Percentiles rank a stretch among this genome's conserved stretches.
Conservation (phyloP, 1,140 invertebrate genomes). For the Ceratosolen fusciceps region DNA sequence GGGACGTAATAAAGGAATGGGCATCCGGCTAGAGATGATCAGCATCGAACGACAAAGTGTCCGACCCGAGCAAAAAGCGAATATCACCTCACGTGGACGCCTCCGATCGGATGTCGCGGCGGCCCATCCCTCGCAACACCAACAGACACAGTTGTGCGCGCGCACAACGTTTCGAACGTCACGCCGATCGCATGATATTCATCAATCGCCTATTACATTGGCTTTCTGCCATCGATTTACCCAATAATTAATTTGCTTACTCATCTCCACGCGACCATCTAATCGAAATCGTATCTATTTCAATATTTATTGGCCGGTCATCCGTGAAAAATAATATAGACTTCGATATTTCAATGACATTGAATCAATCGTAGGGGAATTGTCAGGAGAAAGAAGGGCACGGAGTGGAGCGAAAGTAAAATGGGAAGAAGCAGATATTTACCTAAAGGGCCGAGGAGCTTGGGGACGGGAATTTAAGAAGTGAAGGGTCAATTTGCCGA, state of each 20-base stretch:
- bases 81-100: constrained; percentile 42
- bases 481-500: constrained; percentile 21
- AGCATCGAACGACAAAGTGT: neutral
- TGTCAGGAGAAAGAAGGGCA: neutral
- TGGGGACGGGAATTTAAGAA: neutral
- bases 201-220: too few relatives aligned
- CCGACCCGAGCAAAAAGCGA: constrained; percentile 15
- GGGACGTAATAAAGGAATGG: neutral
- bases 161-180: too few relatives aligned
- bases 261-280: neutral
- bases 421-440: constrained; percentile 29
- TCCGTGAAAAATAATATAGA: too few relatives aligned
- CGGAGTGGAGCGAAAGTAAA: neutral
- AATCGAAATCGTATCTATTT: too few relatives aligned
- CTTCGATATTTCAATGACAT: neutral
- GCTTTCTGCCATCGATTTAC: too few relatives aligned
- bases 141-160: too few relatives aligned
- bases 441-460: neutral
- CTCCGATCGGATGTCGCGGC: constrained; percentile 11
- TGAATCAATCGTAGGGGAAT: neutral
- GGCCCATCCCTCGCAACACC: too few relatives aligned
- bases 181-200: too few relatives aligned
- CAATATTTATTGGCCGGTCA: too few relatives aligned
- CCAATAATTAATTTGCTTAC: too few relatives aligned
- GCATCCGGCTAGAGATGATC: neutral